Evolutionary conservation across 2,888 invertebrate genomes (phyloP).

Genomic region (Orchesella flavescens): DNA sequence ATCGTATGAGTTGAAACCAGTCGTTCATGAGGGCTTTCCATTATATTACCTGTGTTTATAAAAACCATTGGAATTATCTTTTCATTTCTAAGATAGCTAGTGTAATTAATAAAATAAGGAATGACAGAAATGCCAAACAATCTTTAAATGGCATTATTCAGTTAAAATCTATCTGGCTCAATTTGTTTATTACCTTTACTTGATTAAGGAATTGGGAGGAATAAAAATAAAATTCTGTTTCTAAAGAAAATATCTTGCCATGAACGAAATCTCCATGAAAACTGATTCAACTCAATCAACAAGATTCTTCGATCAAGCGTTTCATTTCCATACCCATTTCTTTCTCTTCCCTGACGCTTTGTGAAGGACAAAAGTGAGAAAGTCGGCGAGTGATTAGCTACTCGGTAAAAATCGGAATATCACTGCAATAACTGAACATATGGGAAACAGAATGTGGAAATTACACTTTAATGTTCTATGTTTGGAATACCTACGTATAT

Average conservation of each 20-base stretch:
- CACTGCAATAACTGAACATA: conserved; percentile 43
- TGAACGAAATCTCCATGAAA: too few species aligned
- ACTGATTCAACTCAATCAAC: too few species aligned
- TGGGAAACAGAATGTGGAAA: conserved; percentile 24
- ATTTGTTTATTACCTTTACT: too few species aligned
- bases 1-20: conserved; percentile 46
- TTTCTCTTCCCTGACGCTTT: neutral
- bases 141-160: too few species aligned
- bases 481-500: neutral
- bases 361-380: neutral
- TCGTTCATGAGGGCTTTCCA: conserved; percentile 31
- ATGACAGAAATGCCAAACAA: too few species aligned
- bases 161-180: too few species aligned
- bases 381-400: neutral
- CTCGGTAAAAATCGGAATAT: conserved; percentile 24
- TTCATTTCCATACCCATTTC: neutral
- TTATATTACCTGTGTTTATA: neutral
- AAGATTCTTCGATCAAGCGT: conserved; percentile 19
- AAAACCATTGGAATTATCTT: too few species aligned
- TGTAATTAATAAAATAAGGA: too few species aligned
- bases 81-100: too few species aligned
- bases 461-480: neutral
- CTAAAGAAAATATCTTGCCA: too few species aligned
- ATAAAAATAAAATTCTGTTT: too few species aligned
- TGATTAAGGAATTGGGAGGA: too few species aligned